Conservation (phyloP, 2,888 invertebrate species). For the Melipona bicolor region DNA sequence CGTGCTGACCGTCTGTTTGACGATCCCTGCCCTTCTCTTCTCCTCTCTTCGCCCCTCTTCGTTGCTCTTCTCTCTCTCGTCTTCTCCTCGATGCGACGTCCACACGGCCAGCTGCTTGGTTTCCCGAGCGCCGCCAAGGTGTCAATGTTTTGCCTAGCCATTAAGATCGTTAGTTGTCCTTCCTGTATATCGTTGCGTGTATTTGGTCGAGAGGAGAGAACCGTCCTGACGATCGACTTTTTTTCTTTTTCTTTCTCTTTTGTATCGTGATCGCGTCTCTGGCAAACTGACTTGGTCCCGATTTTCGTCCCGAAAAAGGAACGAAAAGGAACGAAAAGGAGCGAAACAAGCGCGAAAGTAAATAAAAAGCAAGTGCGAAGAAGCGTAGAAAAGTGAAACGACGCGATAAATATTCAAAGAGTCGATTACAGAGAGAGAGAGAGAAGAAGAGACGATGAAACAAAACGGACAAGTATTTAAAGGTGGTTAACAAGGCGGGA, state of each 20-base stretch:
- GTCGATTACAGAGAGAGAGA: slow-evolving; percentile 5
- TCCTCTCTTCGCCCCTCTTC: not conserved
- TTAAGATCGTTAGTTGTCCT: slow-evolving; percentile 76
- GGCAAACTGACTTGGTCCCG: no score
- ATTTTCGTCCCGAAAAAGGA: no score
- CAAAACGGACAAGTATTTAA: slow-evolving; percentile 50
- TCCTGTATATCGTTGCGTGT: slow-evolving; percentile 49
- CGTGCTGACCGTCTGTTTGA: slow-evolving; percentile 78
- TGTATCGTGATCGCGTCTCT: not conserved
- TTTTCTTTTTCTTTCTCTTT: no score
- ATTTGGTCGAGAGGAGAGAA: slow-evolving; percentile 5
- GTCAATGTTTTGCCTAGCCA: slow-evolving; percentile 82
- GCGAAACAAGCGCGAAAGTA: no score
- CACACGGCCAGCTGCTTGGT: slow-evolving; percentile 74
- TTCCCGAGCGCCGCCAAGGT: slow-evolving; percentile 71
- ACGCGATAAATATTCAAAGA: not conserved
- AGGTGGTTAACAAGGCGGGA: slow-evolving; percentile 55
- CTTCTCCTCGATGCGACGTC: slow-evolving; percentile 18
- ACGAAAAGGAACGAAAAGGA: no score
- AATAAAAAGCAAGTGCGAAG: no score
- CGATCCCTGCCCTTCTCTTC: slow-evolving; percentile 71
- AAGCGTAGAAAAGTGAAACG: not conserved
- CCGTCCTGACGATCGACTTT: slow-evolving; percentile 26
- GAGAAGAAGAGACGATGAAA: no score
- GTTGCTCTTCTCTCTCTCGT: no score